phyloP scores from a whole-genome alignment of 2,797 vertebrate genomes.

The Silurus lanzhouensis region DNA sequence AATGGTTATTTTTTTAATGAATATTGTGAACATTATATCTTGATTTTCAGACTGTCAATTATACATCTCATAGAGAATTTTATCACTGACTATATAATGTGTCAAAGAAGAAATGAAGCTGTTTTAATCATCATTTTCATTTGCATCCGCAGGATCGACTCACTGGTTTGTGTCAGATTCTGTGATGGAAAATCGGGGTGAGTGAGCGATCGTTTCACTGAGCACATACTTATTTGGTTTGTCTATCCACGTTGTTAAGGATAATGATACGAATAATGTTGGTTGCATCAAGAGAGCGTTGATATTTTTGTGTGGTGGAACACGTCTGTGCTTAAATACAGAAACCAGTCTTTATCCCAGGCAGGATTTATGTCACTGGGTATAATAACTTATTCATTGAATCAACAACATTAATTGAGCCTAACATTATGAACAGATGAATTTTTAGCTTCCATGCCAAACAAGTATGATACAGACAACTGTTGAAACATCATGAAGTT shows the following conservation, averaged over 20 bases:
- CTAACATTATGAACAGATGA: not conserved
- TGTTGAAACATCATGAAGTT: not conserved
- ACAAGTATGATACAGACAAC: not conserved
- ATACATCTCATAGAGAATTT: conserved; percentile 9
- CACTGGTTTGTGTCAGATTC: conserved; percentile 71
- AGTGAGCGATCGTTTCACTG: conserved; percentile 68
- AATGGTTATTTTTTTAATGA: not conserved
- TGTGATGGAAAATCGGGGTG: conserved; percentile 85
- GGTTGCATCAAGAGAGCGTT: not conserved
- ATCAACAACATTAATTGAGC: not conserved
- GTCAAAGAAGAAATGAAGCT: not conserved
- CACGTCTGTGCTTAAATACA: too few relatives aligned
- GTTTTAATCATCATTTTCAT: conserved; percentile 41
- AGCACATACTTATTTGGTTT: not conserved
- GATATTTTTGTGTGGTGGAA: not conserved
- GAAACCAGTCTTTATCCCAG: not conserved
- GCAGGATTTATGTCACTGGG: not conserved
- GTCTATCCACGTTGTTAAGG: not conserved
- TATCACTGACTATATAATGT: conserved; percentile 21
- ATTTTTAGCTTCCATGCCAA: not conserved
- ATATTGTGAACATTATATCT: not conserved
- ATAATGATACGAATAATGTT: not conserved
- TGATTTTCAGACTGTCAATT: conserved; percentile 4
- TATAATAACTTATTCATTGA: not conserved
- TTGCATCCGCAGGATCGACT: conserved; percentile 69